Base-by-base conservation (phyloP, 92 coral and sea anemone genomes). In the Epizoanthus ramosus region DNA sequence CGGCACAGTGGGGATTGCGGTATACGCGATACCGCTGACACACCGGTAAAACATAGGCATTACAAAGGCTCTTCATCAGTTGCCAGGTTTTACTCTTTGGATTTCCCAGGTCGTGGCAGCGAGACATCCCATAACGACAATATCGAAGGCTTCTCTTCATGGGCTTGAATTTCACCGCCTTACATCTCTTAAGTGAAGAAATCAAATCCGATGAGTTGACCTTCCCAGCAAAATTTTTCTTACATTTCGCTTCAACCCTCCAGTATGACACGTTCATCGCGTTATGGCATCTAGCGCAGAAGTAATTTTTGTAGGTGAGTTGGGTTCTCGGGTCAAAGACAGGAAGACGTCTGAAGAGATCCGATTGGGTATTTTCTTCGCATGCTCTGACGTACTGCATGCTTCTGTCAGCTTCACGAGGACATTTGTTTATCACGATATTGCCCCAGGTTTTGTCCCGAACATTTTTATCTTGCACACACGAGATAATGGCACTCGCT, bases 271-370 rank as follows among this genome's bases (percentile, higher is more conserved):
- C 18, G 18, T 74, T 56, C 10, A 12, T 74, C 25, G 16, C 80
- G 3, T 6, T 0, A 24, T 74, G 57, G 39, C 80, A 74, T 21
- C 16, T 74, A 24, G 80, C 80, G 28, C 80, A 74, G 21, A 74
- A 74, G 22, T 74, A 74, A 50, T 74, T 74, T n/a, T 74, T 74
- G 19, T 53, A 74, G 3, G 64, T 74, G 19, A 74, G 22, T 12
- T 53, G 57, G 52, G 80, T 28, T 1, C 28, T 14, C 35, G 9
- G 66, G 6, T 74, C 80, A 74, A 74, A 74, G 3, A 74, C 80
- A 54, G 80, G 80, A 74, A 56, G 80, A 2, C 25, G 1, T 8
- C 18, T 18, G 52, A 74, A 54, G 47, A 56, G 43, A 74, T 74
- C 80, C 2, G 47, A 56, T 54, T 74, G 60, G 41, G 22, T 17